Conservation (phyloP, 2,888 invertebrate genomes). For the Gastrophysa polygoni region DNA sequence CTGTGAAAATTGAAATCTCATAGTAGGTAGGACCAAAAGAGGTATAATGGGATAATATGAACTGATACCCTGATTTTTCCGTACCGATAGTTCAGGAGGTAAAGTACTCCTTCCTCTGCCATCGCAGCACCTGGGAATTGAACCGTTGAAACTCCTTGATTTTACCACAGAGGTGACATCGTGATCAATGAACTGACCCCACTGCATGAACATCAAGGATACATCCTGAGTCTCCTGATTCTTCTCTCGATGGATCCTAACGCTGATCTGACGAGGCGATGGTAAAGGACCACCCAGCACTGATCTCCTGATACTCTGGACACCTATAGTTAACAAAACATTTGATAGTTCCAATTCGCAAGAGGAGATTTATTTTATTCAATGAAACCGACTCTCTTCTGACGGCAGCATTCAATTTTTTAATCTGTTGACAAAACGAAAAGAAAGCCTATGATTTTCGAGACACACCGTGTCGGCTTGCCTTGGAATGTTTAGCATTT, state of each 20-base stretch:
- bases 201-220: conserved; percentile 85
- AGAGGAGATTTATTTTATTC: too few species aligned
- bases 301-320: conserved; percentile 65
- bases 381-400: too few species aligned
- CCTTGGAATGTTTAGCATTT: too few species aligned
- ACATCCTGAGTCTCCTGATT: conserved; percentile 70
- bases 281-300: conserved; percentile 68
- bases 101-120: conserved; percentile 66
- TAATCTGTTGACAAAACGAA: too few species aligned
- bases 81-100: conserved; percentile 68
- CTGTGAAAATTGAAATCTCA: too few species aligned
- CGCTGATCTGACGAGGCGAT: conserved; percentile 77
- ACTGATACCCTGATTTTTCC: conserved; percentile 26
- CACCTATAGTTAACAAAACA: too few species aligned
- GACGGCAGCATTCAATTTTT: too few species aligned
- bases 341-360: not conserved
- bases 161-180: conserved; percentile 83
- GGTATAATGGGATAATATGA: too few species aligned
- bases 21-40: too few species aligned
- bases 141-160: conserved; percentile 77
- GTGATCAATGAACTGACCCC: conserved; percentile 91
- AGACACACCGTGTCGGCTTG: too few species aligned
- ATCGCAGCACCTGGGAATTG: conserved; percentile 78
- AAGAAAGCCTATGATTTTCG: too few species aligned
- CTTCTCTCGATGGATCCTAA: conserved; percentile 68